These are phyloP conservation scores for Drosophila oshimai DNA, from an alignment of 1,140 invertebrate genomes.

Conservation along the genomic window DNA sequence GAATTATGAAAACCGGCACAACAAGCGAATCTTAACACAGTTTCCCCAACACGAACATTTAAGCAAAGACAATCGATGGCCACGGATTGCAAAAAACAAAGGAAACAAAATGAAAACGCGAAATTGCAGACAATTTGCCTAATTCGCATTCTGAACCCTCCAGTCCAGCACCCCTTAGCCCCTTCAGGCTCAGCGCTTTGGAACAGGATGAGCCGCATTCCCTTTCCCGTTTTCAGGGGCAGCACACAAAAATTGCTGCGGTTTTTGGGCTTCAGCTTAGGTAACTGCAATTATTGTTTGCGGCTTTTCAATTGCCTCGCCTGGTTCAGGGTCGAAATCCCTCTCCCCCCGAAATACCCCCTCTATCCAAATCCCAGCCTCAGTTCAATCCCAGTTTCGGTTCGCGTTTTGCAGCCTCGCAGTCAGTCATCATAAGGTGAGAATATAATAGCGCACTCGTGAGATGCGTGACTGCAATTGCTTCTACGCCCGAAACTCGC, in stretches of 20 bases:
- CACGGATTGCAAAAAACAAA: slow-evolving; percentile 6
- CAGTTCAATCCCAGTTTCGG: slow-evolving; percentile 13
- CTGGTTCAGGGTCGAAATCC: neutral
- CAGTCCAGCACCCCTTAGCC: neutral
- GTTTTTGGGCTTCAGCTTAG: slow-evolving; percentile 53
- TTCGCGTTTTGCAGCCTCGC: slow-evolving; percentile 23
- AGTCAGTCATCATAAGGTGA: slow-evolving; percentile 81
- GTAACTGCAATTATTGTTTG: slow-evolving; percentile 79
- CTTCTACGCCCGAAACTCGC: slow-evolving; percentile 59
- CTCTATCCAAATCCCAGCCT: neutral
- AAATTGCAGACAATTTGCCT: slow-evolving; percentile 78
- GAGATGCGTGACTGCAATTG: slow-evolving; percentile 81
- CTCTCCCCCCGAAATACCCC: neutral
- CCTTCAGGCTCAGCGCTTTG: neutral
- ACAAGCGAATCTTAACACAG: slow-evolving; percentile 63
- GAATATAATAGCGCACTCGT: slow-evolving; percentile 80
- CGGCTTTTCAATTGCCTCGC: slow-evolving; percentile 73
- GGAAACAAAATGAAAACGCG: slow-evolving; percentile 7
- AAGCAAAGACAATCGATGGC: slow-evolving; percentile 67
- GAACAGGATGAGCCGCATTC: slow-evolving; percentile 69
- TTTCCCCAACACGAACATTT: slow-evolving; percentile 45
- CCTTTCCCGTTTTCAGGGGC: slow-evolving; percentile 49
- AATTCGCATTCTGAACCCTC: slow-evolving; percentile 49
- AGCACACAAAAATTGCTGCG: slow-evolving; percentile 56
- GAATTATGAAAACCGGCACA: slow-evolving; percentile 56